A percentile compares a stretch with the other conserved stretches of the same genome.
Evolutionary conservation across 2,888 invertebrate genomes (phyloP).

Genomic region (Cheilosia scutellata): DNA sequence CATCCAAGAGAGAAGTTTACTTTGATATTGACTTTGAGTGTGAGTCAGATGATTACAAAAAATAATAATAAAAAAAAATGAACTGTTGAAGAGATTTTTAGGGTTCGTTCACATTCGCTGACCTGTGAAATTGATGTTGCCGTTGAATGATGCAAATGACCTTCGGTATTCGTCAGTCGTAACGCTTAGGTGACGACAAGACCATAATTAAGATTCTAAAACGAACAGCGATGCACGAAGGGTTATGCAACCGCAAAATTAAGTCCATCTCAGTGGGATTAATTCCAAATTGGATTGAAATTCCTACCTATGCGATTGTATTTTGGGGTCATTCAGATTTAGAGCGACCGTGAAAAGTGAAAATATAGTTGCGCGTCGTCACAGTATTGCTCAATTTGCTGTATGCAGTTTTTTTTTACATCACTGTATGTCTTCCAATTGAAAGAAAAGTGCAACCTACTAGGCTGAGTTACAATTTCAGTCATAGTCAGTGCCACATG

Average conservation of each 20-base stretch:
- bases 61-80: background rate
- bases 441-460: too few species aligned
- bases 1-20: slow-evolving; percentile 12
- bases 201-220: slow-evolving; percentile 43
- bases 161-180: slow-evolving; percentile 51
- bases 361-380: too few species aligned
- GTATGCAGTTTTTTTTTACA: too few species aligned
- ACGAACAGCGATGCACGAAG: slow-evolving; percentile 15
- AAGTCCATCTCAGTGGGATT: slow-evolving; percentile 10
- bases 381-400: too few species aligned
- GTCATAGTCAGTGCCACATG: too few species aligned
- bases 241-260: slow-evolving; percentile 25
- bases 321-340: background rate
- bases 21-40: slow-evolving; percentile 58
- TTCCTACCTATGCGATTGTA: background rate
- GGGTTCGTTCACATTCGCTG: slow-evolving; percentile 62
- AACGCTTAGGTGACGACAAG: slow-evolving; percentile 47
- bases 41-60: slow-evolving; percentile 7
- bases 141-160: slow-evolving; percentile 54
- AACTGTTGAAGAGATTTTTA: slow-evolving; percentile 22
- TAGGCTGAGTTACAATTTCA: too few species aligned
- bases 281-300: background rate
- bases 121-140: slow-evolving; percentile 61
- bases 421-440: too few species aligned
- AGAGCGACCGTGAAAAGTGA: too few species aligned